Base-by-base conservation (phyloP, 1,140 invertebrate genomes). In the Nasonia giraulti region DNA sequence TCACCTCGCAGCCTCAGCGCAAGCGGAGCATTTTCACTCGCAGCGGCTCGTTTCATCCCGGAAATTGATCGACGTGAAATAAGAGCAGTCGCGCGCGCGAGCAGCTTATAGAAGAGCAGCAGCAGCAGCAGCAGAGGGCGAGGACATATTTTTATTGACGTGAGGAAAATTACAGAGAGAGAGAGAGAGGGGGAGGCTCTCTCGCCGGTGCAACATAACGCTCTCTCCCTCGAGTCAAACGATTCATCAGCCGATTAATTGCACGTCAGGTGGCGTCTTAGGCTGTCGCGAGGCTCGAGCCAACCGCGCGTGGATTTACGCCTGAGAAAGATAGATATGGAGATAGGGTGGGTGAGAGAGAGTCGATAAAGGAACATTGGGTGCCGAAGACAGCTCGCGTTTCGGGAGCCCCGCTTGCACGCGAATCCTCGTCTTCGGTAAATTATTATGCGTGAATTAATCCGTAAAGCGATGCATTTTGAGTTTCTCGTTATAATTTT, bases 211-310 rank as follows among this genome's bases (percentile, higher is more conserved):
- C 68, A 78, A 79, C 40, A 31, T 20, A 78, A 31, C 75, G 20
- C 66, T 69, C 66, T 76, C 79, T 80, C 37, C 74, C 82, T 69
- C 23, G 40, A 83, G 82, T 84, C 83, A 84, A 85, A 76, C 84
- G 84, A 85, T 85, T 85, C 84, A 85, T 85, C 78, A 85, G 79
- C 78, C 79, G 79, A 85, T 85, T 85, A 85, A 85, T 85, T 85
- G 73, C 79, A 81, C 79, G 84, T 85, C 84, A 69, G 84, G 40
- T 81, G 78, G 79, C 73, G 73, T 85, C 73, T 85, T 85, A 85
- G 78, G 7, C 78, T 80, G 55, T 85, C 77, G 71, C 78, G 31
- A 40, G 37, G 75, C 27, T 7, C 8, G 47, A 83, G 69, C 77
- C 11, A 82, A 20, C 50, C n/a, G 77, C n/a, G 12, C 37, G 75